Conservation (phyloP, 2,888 invertebrate genomes). For the Cheilosia scutellata region DNA sequence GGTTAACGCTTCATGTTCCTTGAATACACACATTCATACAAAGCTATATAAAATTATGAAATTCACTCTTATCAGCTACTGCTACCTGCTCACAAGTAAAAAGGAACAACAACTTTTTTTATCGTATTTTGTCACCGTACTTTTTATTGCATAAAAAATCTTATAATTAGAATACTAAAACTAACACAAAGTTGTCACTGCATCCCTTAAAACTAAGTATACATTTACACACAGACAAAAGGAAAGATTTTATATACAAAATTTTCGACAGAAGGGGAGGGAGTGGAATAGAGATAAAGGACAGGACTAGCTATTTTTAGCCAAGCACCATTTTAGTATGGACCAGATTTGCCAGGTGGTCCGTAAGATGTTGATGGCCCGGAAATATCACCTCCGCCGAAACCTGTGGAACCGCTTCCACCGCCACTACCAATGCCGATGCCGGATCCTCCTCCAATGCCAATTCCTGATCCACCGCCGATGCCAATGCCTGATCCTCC, state of each 20-base stretch:
- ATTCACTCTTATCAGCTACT: too few relatives aligned
- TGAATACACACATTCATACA: too few relatives aligned
- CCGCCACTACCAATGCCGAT: conserved; percentile 82
- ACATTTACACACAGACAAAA: conserved; percentile 73
- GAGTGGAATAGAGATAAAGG: conserved; percentile 66
- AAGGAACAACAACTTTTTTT: conserved; percentile 1
- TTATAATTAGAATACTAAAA: conserved; percentile 57
- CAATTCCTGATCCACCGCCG: conserved; percentile 77
- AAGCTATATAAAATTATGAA: too few relatives aligned
- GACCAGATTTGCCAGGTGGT: conserved; percentile 89
- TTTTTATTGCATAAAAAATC: conserved; percentile 71
- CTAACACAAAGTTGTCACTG: conserved; percentile 72
- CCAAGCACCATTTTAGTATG: conserved; percentile 84
- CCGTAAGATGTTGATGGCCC: conserved; percentile 86
- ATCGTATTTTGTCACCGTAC: conserved; percentile 74
- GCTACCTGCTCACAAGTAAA: background rate
- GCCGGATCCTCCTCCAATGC: conserved; percentile 75
- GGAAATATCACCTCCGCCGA: conserved; percentile 79
- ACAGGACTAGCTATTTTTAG: conserved; percentile 77
- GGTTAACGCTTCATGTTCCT: too few relatives aligned
- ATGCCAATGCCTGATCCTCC: conserved; percentile 76
- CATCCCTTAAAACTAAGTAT: conserved; percentile 69
- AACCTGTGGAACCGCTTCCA: conserved; percentile 78
- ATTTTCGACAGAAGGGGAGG: conserved; percentile 63
- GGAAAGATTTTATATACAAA: conserved; percentile 77